A percentile compares a stretch with the other conserved stretches of the same genome.
phyloP scores from a whole-genome alignment of 2,888 invertebrate genomes.

The Hydraecia micacea region DNA sequence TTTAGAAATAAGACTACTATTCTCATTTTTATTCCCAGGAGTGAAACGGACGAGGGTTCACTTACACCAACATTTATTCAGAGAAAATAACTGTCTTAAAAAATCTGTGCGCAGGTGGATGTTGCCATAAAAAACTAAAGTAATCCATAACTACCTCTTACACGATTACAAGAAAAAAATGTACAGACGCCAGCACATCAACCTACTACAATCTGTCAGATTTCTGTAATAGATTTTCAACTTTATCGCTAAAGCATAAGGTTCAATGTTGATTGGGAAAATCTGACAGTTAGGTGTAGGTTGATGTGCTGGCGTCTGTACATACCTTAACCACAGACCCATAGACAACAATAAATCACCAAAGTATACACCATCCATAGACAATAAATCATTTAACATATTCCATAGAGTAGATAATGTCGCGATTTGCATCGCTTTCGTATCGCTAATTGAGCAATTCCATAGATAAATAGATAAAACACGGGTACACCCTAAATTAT shows the following conservation, averaged over 20 bases:
- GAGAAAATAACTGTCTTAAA: background rate
- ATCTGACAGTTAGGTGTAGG: no score
- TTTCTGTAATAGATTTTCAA: no score
- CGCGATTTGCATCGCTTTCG: conserved; percentile 67
- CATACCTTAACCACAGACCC: conserved; percentile 40
- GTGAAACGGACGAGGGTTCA: background rate
- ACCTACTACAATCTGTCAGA: no score
- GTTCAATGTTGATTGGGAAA: no score
- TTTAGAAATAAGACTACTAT: background rate
- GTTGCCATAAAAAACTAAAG: conserved; percentile 3
- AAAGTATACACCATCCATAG: conserved; percentile 63
- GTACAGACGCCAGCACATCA: no score
- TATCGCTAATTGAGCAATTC: conserved; percentile 89
- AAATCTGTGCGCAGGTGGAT: background rate
- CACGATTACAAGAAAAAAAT: conserved; percentile 45
- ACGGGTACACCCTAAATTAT: conserved; percentile 88
- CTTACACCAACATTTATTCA: background rate
- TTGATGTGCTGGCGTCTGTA: no score
- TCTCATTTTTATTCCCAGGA: background rate
- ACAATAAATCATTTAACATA: conserved; percentile 88
- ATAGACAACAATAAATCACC: conserved; percentile 56
- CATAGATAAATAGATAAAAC: conserved; percentile 90
- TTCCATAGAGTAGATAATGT: conserved; percentile 81
- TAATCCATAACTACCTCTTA: conserved; percentile 25
- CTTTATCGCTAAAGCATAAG: no score